Evolutionary conservation across 2,797 vertebrate genomes (phyloP).

Genomic region (Cossypha niveicapilla): DNA sequence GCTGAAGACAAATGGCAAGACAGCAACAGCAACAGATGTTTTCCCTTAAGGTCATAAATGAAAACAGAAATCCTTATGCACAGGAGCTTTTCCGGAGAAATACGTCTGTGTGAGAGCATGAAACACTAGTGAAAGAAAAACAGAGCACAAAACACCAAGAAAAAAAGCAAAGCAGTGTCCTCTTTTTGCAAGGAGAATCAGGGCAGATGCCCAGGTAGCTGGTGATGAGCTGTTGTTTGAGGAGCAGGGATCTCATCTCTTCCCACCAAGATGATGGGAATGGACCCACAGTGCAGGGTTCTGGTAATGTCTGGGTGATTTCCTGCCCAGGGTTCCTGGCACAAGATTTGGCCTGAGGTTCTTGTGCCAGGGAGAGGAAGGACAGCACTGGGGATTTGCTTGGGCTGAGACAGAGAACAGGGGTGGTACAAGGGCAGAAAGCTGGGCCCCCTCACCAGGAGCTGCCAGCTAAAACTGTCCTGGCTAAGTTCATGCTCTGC

Average conservation of each 20-base stretch:
- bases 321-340: fast-evolving
- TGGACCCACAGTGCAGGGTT: background rate
- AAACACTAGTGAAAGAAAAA: background rate
- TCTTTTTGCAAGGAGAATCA: background rate
- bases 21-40: constrained; percentile 52
- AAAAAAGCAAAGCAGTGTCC: background rate
- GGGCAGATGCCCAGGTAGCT: background rate
- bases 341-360: background rate
- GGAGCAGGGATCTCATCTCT: fast-evolving
- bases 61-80: constrained; percentile 28
- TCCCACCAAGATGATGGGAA: background rate
- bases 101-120: constrained; percentile 1
- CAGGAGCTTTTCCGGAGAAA: background rate
- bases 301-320: background rate
- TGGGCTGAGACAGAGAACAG: background rate
- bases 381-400: background rate
- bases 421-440: background rate
- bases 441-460: background rate
- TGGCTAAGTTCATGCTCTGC: background rate
- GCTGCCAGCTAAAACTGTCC: background rate
- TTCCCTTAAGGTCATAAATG: constrained; percentile 58
- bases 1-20: constrained; percentile 41
- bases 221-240: background rate
- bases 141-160: background rate
- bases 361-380: background rate